Conservation (phyloP, 2,888 invertebrate species). For the Crematogaster levior region DNA sequence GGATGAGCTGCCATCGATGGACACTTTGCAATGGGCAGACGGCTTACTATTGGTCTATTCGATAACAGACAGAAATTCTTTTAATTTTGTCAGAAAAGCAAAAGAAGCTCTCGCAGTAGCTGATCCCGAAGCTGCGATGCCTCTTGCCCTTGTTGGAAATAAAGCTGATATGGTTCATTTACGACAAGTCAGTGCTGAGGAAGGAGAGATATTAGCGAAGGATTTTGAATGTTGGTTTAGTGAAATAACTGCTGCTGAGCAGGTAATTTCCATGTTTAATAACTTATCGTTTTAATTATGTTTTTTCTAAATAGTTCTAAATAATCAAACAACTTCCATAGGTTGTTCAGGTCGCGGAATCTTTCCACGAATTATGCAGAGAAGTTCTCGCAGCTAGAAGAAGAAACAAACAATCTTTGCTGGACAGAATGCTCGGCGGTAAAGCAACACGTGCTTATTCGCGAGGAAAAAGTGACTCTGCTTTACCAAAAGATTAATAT, state of each 20-base stretch:
- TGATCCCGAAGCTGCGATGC: constrained; percentile 90
- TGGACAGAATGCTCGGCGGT: constrained; percentile 92
- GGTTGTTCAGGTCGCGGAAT: constrained; percentile 93
- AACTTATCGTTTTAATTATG: background rate
- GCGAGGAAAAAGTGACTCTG: constrained; percentile 95
- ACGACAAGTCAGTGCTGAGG: constrained; percentile 94
- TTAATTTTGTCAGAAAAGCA: constrained; percentile 92
- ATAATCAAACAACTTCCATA: constrained; percentile 51
- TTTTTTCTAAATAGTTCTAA: background rate
- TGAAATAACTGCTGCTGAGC: constrained; percentile 96
- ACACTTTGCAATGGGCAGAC: constrained; percentile 95
- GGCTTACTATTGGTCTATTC: constrained; percentile 95
- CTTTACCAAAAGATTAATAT: constrained; percentile 92
- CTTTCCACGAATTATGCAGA: constrained; percentile 94
- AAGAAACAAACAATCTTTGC: constrained; percentile 93
- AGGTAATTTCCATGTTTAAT: constrained; percentile 84
- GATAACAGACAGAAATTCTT: constrained; percentile 94
- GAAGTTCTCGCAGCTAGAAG: constrained; percentile 93
- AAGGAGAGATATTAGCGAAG: constrained; percentile 95
- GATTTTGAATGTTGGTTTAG: constrained; percentile 95
- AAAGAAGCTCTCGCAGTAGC: constrained; percentile 87
- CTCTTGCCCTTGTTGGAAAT: constrained; percentile 95
- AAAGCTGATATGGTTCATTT: constrained; percentile 97
- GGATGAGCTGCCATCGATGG: constrained; percentile 91
- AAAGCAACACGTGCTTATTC: constrained; percentile 91